Evolutionary conservation across 1,140 invertebrate genomes (phyloP).

Genomic region (Nephila pilipes): DNA sequence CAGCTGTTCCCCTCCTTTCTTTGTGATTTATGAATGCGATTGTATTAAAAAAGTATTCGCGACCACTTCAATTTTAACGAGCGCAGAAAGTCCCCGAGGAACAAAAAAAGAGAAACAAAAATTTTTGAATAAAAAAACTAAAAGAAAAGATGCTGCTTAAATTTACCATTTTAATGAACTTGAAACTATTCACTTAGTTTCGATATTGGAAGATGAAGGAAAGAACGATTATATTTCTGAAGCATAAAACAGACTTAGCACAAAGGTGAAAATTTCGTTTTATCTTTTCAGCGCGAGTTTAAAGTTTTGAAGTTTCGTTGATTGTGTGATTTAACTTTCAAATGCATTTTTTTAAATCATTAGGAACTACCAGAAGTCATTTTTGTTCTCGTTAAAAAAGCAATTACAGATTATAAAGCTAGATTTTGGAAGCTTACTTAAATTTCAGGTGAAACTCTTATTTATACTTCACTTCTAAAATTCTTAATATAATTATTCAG

Average conservation of each 20-base stretch:
- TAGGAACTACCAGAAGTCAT: neutral
- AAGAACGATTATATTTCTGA: neutral
- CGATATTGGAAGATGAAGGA: neutral
- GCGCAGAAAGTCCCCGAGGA: conserved; percentile 8
- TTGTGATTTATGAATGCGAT: conserved; percentile 61
- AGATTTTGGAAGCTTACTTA: too few relatives aligned
- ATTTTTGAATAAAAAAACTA: neutral
- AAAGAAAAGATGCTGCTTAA: neutral
- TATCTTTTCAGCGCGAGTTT: neutral
- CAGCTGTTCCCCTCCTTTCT: neutral
- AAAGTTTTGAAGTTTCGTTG: neutral
- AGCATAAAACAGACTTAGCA: neutral
- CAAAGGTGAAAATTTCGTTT: neutral
- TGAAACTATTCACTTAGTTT: conserved; percentile 12
- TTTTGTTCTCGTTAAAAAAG: neutral
- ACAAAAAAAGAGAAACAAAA: neutral
- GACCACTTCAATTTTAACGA: conserved; percentile 65
- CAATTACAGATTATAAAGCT: neutral
- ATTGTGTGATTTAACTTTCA: neutral
- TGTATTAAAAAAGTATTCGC: conserved; percentile 31
- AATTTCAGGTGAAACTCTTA: too few relatives aligned
- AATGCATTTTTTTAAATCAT: neutral
- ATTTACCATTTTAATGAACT: conserved; percentile 66
- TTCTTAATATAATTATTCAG: too few relatives aligned
- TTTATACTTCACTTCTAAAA: too few relatives aligned